Evolutionary conservation across 2,797 vertebrate species (phyloP), one percentile per base, ranked within the genome.

Genomic region (Chelon labrosus): DNA sequence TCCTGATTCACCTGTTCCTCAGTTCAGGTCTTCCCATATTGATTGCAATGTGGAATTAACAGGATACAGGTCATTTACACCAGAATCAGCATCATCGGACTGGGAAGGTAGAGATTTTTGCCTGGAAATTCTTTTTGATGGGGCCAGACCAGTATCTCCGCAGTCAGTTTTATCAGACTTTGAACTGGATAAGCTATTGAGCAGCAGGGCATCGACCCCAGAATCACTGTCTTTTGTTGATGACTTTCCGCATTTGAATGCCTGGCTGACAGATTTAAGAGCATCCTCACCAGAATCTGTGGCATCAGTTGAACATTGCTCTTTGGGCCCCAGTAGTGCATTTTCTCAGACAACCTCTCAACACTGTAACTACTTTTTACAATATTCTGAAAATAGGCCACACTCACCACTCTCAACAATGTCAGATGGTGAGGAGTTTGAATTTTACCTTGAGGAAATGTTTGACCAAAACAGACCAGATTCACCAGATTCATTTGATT

Each of bases 1-100:
- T 25, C 53, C 68, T 3, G 68, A 77, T 19, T 77, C 83, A 4
- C 82, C 85, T 69, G 10, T 89, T 67, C 72, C 73, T 9, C 70
- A 78, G 25, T 71, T 75, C 39, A 46, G 14, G 20, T 22, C 14
- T 12, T 2, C 1, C 3, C 31, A 50, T 10, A 3, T 19, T 1
- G 12, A 9, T 49, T 19, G 44, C 2, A 0, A 37, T 37, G 8
- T 58, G 10, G 38, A 72, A 3, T 35, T 38, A 3, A 46, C 38
- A n/a, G 22, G 51, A 12, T 5, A 58, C 37, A 68, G 49, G 53
- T 75, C 77, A 0, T 74, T 38, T 53, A 68, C 75, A 20, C 70
- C 74, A 37, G 39, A 72, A 10, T 85, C 79, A 37, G 12, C n/a
- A 1, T 11, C 31, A 19, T 80, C 79, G 7, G 79, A 87, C 42